Percentiles rank a stretch among this genome's conserved stretches.
phyloP scores from a whole-genome alignment of 2,888 invertebrate genomes.

The Cantharis rufa region DNA sequence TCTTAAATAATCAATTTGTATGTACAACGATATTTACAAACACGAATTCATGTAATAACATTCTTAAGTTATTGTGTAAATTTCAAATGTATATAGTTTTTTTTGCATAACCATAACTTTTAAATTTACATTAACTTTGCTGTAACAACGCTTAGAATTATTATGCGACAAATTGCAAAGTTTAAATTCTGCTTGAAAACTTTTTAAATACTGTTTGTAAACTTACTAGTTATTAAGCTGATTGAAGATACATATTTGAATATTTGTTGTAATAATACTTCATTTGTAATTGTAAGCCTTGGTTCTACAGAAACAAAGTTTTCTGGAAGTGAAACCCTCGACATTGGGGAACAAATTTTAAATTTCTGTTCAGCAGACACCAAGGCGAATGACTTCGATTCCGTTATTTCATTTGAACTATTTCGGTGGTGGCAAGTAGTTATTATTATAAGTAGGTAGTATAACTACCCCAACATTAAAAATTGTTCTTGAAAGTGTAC shows the following conservation, averaged over 20 bases:
- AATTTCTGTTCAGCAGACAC: neutral
- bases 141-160: neutral
- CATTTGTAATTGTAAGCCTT: too few relatives aligned
- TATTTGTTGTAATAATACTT: too few relatives aligned
- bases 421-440: neutral
- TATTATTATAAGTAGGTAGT: neutral
- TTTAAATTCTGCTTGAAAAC: too few relatives aligned
- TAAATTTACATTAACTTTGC: neutral
- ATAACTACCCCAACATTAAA: neutral
- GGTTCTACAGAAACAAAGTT: too few relatives aligned
- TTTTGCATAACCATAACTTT: neutral
- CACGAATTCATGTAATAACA: neutral
- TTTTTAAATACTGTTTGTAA: neutral
- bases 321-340: too few relatives aligned
- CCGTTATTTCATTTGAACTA: neutral
- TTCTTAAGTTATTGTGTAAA: neutral
- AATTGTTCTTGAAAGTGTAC: neutral
- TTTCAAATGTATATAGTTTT: neutral
- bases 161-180: too few relatives aligned
- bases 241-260: too few relatives aligned
- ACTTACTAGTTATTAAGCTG: neutral
- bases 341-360: too few relatives aligned
- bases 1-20: neutral
- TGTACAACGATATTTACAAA: neutral
- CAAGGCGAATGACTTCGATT: neutral